These are phyloP conservation scores for Mormyrus lacerda DNA, from an alignment of 2,113 vertebrate genomes.

Conservation along the genomic window DNA sequence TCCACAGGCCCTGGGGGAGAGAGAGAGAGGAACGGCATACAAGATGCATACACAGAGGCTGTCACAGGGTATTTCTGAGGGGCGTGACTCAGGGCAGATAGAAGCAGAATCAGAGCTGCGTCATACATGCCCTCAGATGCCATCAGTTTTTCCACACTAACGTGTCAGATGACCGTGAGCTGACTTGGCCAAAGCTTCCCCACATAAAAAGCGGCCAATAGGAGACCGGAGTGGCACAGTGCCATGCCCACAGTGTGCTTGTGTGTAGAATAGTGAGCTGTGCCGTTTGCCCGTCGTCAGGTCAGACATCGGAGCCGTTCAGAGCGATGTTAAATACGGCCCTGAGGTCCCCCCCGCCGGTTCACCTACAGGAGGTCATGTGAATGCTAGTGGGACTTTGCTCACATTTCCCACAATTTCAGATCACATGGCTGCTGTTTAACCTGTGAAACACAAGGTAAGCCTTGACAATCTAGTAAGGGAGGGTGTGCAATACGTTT, in stretches of 20 bases:
- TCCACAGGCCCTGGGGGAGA: too few species aligned
- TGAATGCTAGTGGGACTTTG: background rate
- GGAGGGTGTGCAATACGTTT: background rate
- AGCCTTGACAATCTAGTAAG: background rate
- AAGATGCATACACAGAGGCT: too few species aligned
- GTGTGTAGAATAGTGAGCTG: background rate
- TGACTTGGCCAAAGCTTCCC: background rate
- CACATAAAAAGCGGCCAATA: background rate
- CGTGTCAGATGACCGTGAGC: background rate
- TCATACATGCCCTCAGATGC: too few species aligned
- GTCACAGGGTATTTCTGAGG: too few species aligned
- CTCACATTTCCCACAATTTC: background rate
- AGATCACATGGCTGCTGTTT: background rate
- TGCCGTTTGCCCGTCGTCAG: background rate
- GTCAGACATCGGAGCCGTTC: background rate
- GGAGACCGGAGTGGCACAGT: background rate
- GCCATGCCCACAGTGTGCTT: background rate
- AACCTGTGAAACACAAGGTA: background rate
- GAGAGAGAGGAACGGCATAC: too few species aligned
- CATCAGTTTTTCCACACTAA: background rate
- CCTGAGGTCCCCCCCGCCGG: background rate
- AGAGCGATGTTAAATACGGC: background rate
- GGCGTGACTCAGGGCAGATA: background rate
- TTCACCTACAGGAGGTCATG: background rate
- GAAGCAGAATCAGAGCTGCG: too few species aligned